A percentile compares a stretch with the other conserved stretches of the same genome.
Conservation (phyloP, 1,140 invertebrate species). For the Trachelipus rathkii region DNA sequence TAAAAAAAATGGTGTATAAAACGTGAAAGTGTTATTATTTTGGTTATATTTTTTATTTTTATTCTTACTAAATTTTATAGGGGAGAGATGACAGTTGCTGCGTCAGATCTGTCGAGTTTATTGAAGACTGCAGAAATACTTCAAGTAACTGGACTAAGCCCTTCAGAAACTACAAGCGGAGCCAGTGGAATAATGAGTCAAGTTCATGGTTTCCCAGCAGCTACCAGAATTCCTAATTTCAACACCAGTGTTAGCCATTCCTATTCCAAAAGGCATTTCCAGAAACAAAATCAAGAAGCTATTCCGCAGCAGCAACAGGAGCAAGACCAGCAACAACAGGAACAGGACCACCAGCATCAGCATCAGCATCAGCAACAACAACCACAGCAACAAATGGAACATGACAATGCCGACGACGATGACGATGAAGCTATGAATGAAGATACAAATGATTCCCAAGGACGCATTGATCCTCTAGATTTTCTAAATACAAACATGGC, state of each 20-base stretch:
- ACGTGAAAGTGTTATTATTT: too few relatives aligned
- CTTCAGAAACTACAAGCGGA: conserved; percentile 5
- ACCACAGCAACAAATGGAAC: not conserved
- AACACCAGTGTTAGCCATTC: not conserved
- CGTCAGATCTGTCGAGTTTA: conserved; percentile 29
- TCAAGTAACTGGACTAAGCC: conserved; percentile 33
- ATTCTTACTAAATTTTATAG: conserved; percentile 23
- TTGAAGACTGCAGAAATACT: conserved; percentile 37
- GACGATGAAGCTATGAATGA: not conserved
- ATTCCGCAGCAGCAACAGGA: not conserved
- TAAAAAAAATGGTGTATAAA: too few relatives aligned
- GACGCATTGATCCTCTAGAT: conserved; percentile 19
- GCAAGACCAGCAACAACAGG: not conserved
- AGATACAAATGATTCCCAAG: not conserved
- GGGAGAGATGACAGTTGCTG: conserved; percentile 38
- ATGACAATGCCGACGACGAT: not conserved
- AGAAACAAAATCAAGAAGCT: not conserved
- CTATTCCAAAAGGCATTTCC: not conserved
- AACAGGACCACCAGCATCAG: not conserved
- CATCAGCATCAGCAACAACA: not conserved
- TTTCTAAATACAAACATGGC: conserved; percentile 26
- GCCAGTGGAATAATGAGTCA: conserved; percentile 14
- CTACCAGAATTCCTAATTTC: not conserved
- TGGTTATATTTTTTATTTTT: not conserved
- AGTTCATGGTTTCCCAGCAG: conserved; percentile 8